Percentiles rank a stretch among this genome's conserved stretches.
These are phyloP conservation scores for Siderastrea radians DNA, from an alignment of 92 coral and sea anemone genomes.

Conservation along the genomic window DNA sequence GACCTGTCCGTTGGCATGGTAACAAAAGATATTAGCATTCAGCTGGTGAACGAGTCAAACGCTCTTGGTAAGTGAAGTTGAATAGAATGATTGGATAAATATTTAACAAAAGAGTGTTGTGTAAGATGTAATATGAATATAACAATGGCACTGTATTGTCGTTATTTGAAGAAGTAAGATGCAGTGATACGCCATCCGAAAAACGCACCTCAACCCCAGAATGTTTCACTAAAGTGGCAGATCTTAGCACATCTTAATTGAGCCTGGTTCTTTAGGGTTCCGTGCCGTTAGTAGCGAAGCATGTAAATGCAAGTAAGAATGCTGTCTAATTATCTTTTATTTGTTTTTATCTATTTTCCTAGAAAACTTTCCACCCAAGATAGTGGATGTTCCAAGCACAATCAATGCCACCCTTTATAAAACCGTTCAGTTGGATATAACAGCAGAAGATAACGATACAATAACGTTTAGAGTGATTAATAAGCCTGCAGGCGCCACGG, in stretches of 20 bases:
- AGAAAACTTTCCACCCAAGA: slow-evolving; percentile 46
- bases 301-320: too few species aligned
- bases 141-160: too few species aligned
- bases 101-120: too few species aligned
- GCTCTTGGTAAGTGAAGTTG: background rate
- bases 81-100: background rate
- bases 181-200: too few species aligned
- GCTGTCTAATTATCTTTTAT: background rate
- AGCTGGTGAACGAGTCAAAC: slow-evolving; percentile 41
- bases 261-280: too few species aligned
- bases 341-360: background rate
- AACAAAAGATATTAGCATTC: slow-evolving; percentile 41
- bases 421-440: slow-evolving; percentile 18
- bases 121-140: too few species aligned
- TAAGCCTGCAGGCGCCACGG: slow-evolving; percentile 41
- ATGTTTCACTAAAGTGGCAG: too few species aligned
- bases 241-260: too few species aligned
- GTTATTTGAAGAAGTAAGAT: too few species aligned
- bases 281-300: too few species aligned
- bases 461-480: slow-evolving; percentile 32
- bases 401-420: slow-evolving; percentile 41
- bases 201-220: too few species aligned
- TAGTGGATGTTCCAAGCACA: slow-evolving; percentile 6
- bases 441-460: slow-evolving; percentile 48
- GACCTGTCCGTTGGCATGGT: slow-evolving; percentile 64